Percentiles rank a stretch among this genome's conserved stretches.
phyloP scores from a whole-genome alignment of 1,140 invertebrate species.

The Pteromalus puparum region DNA sequence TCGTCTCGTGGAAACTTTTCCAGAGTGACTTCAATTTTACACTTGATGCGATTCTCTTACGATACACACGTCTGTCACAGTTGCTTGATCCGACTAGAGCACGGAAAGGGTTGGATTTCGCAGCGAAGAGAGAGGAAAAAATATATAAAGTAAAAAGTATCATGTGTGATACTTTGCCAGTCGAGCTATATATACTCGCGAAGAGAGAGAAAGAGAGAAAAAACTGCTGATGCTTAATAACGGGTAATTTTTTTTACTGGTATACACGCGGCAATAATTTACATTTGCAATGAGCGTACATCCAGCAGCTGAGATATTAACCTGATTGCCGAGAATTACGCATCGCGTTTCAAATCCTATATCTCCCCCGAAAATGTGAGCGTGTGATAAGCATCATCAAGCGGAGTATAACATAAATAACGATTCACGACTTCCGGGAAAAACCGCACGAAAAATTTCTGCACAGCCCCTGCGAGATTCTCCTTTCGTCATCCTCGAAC shows the following conservation, averaged over 20 bases:
- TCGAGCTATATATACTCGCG: not conserved
- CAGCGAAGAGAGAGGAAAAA: not conserved
- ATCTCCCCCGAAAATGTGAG: not conserved
- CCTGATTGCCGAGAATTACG: not conserved
- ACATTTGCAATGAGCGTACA: not conserved
- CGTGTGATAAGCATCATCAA: too few relatives aligned
- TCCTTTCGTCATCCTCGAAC: too few relatives aligned
- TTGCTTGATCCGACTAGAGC: too few relatives aligned
- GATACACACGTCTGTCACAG: too few relatives aligned
- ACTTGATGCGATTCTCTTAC: too few relatives aligned
- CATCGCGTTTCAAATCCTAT: not conserved
- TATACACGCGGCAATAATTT: not conserved
- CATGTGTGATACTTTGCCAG: not conserved
- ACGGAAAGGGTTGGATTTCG: not conserved
- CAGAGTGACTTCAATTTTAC: too few relatives aligned
- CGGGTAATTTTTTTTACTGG: not conserved
- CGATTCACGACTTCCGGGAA: too few relatives aligned
- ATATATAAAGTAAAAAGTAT: not conserved
- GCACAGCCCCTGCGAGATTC: too few relatives aligned
- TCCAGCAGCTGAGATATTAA: not conserved
- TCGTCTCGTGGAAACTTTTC: not conserved
- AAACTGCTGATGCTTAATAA: not conserved
- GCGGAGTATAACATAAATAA: too few relatives aligned
- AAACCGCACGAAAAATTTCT: too few relatives aligned
- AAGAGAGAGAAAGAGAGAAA: not conserved